phyloP scores from a whole-genome alignment of 1,140 invertebrate genomes.

The Spodoptera litura region DNA sequence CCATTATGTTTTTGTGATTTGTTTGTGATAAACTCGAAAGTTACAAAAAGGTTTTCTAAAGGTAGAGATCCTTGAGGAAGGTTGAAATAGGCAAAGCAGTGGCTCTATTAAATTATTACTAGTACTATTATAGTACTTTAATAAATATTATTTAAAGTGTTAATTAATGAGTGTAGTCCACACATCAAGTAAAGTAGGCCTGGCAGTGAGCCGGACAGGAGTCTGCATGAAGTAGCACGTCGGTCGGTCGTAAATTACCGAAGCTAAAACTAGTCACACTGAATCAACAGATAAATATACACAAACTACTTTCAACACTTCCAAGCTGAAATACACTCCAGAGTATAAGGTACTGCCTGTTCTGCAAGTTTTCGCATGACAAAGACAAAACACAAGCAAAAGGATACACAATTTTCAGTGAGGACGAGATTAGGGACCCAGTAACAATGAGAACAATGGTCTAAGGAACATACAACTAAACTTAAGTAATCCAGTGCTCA shows the following conservation, averaged over 20 bases:
- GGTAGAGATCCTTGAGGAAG: too few relatives aligned
- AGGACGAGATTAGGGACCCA: conserved; percentile 19
- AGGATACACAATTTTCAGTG: conserved; percentile 28
- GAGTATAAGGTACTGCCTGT: background rate
- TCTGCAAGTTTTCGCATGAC: conserved; percentile 1
- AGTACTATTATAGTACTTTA: too few relatives aligned
- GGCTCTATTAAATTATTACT: too few relatives aligned
- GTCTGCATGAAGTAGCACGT: background rate
- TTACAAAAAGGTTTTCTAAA: too few relatives aligned
- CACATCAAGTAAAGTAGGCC: conserved; percentile 20
- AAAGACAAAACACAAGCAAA: conserved; percentile 19
- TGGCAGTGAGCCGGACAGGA: conserved; percentile 6
- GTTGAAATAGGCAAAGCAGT: too few relatives aligned
- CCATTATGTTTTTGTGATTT: too few relatives aligned
- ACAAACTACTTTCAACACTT: conserved; percentile 5
- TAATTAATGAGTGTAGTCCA: background rate
- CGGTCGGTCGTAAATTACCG: conserved; percentile 9
- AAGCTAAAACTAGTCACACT: conserved; percentile 26
- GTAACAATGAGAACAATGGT: conserved; percentile 38
- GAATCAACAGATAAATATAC: conserved; percentile 19
- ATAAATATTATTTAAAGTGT: too few relatives aligned
- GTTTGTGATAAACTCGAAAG: too few relatives aligned
- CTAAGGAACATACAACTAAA: conserved; percentile 42
- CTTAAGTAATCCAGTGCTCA: conserved; percentile 23
- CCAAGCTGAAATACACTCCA: background rate